A percentile compares a stretch with the other conserved stretches of the same genome.
Conservation (phyloP, 1,140 invertebrate species). For the Drosophila takahashii region DNA sequence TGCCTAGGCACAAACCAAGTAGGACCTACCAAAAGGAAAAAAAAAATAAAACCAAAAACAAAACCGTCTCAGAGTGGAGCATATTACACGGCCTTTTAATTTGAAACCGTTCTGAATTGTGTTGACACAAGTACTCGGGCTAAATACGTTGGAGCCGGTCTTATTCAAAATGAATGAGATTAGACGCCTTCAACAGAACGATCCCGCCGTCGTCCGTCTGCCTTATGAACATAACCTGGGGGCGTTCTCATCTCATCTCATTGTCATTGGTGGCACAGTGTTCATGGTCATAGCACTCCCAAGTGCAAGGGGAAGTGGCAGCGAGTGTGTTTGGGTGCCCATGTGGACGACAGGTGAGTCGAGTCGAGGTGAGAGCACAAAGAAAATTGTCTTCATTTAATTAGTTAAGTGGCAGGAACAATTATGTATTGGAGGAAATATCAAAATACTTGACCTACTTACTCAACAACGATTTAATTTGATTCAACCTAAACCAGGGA, state of each 20-base stretch:
- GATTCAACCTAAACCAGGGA: background rate
- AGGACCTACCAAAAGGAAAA: background rate
- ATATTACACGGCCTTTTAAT: slow-evolving; percentile 51
- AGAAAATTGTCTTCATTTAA: slow-evolving; percentile 51
- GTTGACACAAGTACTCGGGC: slow-evolving; percentile 53
- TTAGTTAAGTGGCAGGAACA: slow-evolving; percentile 58
- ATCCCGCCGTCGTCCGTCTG: slow-evolving; percentile 1
- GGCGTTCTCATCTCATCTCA: slow-evolving; percentile 16
- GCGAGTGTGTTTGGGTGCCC: slow-evolving; percentile 11
- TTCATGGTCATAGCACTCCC: slow-evolving; percentile 24
- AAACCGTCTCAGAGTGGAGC: slow-evolving; percentile 21
- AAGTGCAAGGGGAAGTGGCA: background rate
- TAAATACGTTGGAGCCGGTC: slow-evolving; percentile 31
- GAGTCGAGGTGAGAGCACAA: slow-evolving; percentile 12
- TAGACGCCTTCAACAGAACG: slow-evolving; percentile 32
- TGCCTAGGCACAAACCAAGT: slow-evolving; percentile 10
- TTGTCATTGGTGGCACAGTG: slow-evolving; percentile 33
- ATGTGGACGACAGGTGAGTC: slow-evolving; percentile 20
- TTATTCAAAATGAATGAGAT: slow-evolving; percentile 67
- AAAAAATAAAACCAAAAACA: slow-evolving; percentile 41
- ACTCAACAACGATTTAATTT: slow-evolving; percentile 15
- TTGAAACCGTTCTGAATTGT: slow-evolving; percentile 54
- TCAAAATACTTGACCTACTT: slow-evolving; percentile 47
- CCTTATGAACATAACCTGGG: slow-evolving; percentile 18
- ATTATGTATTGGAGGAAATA: slow-evolving; percentile 48